A percentile compares a stretch with the other conserved stretches of the same genome.
Conservation (phyloP, 2,113 vertebrate genomes). For the Aphelocoma coerulescens region DNA sequence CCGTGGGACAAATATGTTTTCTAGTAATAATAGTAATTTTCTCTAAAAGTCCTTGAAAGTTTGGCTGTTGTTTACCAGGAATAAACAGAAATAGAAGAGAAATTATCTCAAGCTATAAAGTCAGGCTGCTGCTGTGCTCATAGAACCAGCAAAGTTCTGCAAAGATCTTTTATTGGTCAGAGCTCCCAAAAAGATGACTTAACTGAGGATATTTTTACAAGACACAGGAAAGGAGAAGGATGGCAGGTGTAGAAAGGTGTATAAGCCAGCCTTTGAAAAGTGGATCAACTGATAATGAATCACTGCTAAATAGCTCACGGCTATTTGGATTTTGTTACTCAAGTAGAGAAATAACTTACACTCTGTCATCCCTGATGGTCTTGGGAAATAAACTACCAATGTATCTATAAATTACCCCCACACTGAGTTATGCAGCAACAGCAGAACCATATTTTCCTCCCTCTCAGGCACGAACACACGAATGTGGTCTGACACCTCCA, state of each 20-base stretch:
- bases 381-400: neutral
- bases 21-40: neutral
- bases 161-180: neutral
- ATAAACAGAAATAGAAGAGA: neutral
- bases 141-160: neutral
- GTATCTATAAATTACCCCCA: neutral
- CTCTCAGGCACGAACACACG: fast-evolving
- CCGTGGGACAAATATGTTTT: neutral
- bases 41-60: neutral
- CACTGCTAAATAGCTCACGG: neutral
- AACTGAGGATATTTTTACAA: neutral
- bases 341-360: neutral
- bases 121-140: neutral
- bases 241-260: neutral
- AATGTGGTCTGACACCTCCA: neutral
- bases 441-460: neutral
- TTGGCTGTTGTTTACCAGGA: neutral
- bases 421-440: neutral
- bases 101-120: neutral
- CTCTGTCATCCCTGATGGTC: neutral
- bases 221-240: neutral
- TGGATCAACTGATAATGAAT: neutral
- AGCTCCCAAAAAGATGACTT: neutral
- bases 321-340: neutral
- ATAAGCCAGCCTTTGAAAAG: neutral